A percentile compares a stretch with the other conserved stretches of the same genome.
phyloP scores from a whole-genome alignment of 2,113 vertebrate genomes.

The Megaleporinus macrocephalus region DNA sequence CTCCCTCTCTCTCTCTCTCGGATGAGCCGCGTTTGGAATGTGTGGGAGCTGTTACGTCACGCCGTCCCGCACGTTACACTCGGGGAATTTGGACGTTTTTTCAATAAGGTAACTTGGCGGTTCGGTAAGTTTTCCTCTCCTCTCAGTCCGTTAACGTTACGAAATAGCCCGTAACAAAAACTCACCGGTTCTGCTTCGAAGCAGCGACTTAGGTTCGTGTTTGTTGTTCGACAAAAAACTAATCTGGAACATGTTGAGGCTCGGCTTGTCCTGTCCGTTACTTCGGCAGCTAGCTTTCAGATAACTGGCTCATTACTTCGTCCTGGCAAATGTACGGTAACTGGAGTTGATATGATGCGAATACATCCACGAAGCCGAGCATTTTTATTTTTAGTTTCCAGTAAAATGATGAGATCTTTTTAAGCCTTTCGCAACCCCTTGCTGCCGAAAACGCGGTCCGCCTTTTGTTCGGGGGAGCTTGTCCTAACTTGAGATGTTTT shows the following conservation, averaged over 20 bases:
- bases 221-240: not conserved
- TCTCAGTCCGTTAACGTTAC: no score
- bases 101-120: not conserved
- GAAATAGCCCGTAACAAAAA: no score
- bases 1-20: not conserved
- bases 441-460: not conserved
- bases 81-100: not conserved
- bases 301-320: not conserved
- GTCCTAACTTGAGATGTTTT: slow-evolving; percentile 52
- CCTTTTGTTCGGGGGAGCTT: slow-evolving; percentile 59
- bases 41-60: slow-evolving; percentile 64
- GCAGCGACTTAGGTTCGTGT: not conserved
- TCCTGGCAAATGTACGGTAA: not conserved
- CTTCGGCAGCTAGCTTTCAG: not conserved
- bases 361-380: not conserved
- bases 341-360: no score
- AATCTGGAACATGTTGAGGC: not conserved
- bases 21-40: slow-evolving; percentile 54
- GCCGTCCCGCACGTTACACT: not conserved
- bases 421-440: not conserved
- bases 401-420: not conserved
- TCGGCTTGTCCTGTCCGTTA: not conserved
- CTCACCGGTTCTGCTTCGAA: not conserved
- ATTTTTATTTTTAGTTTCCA: not conserved
- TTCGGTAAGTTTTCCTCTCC: not conserved